Base-by-base conservation (phyloP, 2,888 invertebrate species). In the Drosophila acutilabella region DNA sequence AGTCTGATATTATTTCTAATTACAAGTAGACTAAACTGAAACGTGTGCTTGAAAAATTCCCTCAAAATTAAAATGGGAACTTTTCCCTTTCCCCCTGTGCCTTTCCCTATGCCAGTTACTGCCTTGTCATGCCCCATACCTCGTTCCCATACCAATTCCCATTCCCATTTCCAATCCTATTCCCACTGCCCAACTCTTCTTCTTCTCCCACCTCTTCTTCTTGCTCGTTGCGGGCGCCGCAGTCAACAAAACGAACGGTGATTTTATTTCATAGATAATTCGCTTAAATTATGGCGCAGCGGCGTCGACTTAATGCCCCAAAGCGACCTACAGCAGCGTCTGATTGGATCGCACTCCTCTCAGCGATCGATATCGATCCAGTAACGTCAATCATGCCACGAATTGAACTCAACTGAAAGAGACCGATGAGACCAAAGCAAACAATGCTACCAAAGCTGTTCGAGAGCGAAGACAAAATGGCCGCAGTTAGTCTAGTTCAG, bases 251-350 rank as follows among this genome's bases (percentile, higher is more conserved):
- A 61, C 77, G 68, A 86, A 80, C 80, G 81, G 76, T 82, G 89
- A 90, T 89, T 90, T 87, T 77, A 80, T 85, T 90, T 89, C 87
- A 87, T 85, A 90, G 89, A 89, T 90, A 89, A 89, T 88, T 79
- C 83, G 87, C 85, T 88, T 90, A 89, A 89, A 90, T 89, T 89
- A 89, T 90, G 85, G 87, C 87, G 78, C 82, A 80, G 74, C 78
- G 66, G 64, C 74, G 76, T 82, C 71, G 71, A 59, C 71, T 74
- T 68, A 78, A 88, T 80, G 78, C 82, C 84, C 88, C 88, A 73
- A 52, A 86, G 84, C 88, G 89, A 90, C 89, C 90, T 89, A 89
- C 89, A 90, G 90, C 89, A 89, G 84, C 78, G 86, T 61, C 71
- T 66, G 87, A 86, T 74, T 76, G 78, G 83, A 82, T 81, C 73